These are phyloP conservation scores for Cyprinella venusta DNA, from an alignment of 2,797 vertebrate genomes.

Conservation along the genomic window DNA sequence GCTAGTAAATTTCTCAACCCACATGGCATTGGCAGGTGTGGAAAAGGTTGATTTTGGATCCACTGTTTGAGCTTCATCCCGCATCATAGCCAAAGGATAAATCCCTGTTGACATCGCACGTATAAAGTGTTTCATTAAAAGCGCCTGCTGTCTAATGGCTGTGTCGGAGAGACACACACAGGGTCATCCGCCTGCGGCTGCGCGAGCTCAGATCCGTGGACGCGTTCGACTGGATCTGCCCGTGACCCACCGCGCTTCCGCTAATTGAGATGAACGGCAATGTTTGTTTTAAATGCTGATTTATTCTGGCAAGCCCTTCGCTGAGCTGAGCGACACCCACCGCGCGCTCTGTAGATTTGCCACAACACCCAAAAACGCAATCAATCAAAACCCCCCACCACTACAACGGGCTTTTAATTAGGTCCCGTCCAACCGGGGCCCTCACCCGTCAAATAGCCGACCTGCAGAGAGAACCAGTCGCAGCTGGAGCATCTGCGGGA, in stretches of 20 bases:
- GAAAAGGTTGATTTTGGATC: not conserved
- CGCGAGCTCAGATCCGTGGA: not conserved
- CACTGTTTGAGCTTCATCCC: not conserved
- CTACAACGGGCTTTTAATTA: constrained; percentile 76
- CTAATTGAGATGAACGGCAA: constrained; percentile 20
- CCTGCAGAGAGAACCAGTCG: constrained; percentile 40
- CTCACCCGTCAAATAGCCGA: constrained; percentile 23
- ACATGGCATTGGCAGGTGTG: not conserved
- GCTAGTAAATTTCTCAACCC: not conserved
- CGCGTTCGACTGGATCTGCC: not conserved
- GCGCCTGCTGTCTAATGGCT: constrained; percentile 20
- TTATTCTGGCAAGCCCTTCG: constrained; percentile 13
- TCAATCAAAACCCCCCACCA: constrained; percentile 62
- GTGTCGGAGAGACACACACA: not conserved
- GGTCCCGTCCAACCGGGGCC: constrained; percentile 58
- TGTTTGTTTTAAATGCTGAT: constrained; percentile 31
- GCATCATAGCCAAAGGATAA: constrained; percentile 12
- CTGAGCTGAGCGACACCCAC: constrained; percentile 21
- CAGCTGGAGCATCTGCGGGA: constrained; percentile 31
- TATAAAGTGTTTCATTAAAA: constrained; percentile 50
- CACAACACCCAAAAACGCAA: constrained; percentile 34
- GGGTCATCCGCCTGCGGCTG: constrained; percentile 2
- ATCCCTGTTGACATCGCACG: constrained; percentile 47
- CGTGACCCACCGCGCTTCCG: not conserved
- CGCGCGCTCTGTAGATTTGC: constrained; percentile 43